Conservation (phyloP, 2,888 invertebrate genomes). For the Phaonia tiefii region DNA sequence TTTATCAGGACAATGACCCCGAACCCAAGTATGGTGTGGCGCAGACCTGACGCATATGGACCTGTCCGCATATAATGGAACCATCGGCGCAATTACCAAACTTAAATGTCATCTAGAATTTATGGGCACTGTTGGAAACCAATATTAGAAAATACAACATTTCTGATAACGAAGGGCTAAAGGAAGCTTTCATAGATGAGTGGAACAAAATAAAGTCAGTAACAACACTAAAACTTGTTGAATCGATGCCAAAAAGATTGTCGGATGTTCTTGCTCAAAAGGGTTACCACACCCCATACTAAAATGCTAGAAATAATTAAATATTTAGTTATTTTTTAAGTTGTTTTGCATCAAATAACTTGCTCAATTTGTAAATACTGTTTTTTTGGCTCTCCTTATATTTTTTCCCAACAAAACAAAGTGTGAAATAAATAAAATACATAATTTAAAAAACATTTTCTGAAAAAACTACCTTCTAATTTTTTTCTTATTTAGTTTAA, state of each 20-base stretch:
- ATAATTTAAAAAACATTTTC: too few species aligned
- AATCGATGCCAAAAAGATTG: constrained; percentile 15
- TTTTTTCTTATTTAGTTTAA: too few species aligned
- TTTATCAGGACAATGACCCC: constrained; percentile 50
- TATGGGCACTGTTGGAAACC: background rate
- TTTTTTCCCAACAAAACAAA: too few species aligned
- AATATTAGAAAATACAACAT: background rate
- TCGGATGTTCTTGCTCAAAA: background rate
- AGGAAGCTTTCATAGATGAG: too few species aligned
- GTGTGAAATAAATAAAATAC: too few species aligned
- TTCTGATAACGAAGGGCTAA: background rate
- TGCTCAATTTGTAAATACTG: too few species aligned
- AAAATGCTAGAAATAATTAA: too few species aligned
- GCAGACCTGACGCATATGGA: constrained; percentile 56
- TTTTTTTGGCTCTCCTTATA: too few species aligned
- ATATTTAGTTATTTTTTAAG: too few species aligned
- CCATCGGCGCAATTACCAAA: constrained; percentile 38
- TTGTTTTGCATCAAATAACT: too few species aligned
- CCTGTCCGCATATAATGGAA: constrained; percentile 35
- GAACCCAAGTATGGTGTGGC: constrained; percentile 50
- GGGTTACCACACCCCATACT: constrained; percentile 11
- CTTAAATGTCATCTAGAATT: background rate
- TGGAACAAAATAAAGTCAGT: constrained; percentile 26
- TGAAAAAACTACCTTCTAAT: too few species aligned
- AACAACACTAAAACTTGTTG: constrained; percentile 21